phyloP scores from a whole-genome alignment of 1,140 invertebrate genomes.

The Apis mellifera region DNA sequence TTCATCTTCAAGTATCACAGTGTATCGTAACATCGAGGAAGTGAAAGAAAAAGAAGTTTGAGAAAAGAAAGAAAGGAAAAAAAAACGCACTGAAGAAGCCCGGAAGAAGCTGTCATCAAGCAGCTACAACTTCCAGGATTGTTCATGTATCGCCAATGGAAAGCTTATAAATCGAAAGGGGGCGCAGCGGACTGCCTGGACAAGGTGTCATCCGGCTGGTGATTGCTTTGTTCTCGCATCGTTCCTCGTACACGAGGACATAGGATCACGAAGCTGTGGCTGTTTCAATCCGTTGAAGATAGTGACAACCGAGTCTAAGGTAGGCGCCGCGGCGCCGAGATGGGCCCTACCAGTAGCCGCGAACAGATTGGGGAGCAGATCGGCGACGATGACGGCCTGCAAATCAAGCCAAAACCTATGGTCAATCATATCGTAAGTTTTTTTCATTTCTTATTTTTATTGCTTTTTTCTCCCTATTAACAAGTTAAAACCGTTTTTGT shows the following conservation, averaged over 20 bases:
- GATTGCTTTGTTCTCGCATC: conserved; percentile 21
- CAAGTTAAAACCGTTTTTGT: background rate
- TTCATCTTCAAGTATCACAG: background rate
- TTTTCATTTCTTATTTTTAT: background rate
- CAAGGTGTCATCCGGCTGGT: conserved; percentile 37
- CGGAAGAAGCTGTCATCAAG: conserved; percentile 56
- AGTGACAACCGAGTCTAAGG: conserved; percentile 27
- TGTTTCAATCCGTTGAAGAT: conserved; percentile 32
- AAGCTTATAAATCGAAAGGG: conserved; percentile 30
- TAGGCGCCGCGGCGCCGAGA: conserved; percentile 67
- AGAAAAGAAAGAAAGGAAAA: too few relatives aligned
- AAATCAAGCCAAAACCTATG: conserved; percentile 71
- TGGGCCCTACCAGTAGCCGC: conserved; percentile 78
- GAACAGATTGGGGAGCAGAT: conserved; percentile 77
- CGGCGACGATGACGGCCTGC: conserved; percentile 77
- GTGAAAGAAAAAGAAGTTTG: background rate
- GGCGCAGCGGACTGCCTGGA: conserved; percentile 42
- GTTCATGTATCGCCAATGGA: conserved; percentile 45
- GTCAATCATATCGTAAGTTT: conserved; percentile 72
- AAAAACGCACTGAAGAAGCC: background rate
- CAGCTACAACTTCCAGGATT: conserved; percentile 64
- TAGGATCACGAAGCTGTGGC: conserved; percentile 12
- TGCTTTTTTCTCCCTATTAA: background rate
- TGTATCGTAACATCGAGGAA: background rate
- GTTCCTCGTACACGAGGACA: conserved; percentile 33